Base-by-base conservation (phyloP, 2,113 vertebrate species). In the Prietella phreatophila region DNA sequence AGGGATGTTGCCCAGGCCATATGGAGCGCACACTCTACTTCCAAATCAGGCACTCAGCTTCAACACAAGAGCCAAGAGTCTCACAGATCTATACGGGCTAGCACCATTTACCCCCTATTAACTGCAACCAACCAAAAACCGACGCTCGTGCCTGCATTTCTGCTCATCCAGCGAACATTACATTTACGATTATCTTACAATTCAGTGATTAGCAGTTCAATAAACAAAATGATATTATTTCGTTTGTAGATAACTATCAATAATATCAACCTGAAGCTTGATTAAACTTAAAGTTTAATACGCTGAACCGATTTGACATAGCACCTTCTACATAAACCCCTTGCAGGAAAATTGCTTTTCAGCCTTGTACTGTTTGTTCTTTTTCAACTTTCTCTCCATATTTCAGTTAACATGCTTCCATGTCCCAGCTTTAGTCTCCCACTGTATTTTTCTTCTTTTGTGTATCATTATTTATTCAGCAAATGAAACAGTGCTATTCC, bases 1-100 rank as follows among this genome's bases (percentile, higher is more conserved):
- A 93, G 95, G 91, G 93, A 91, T 89, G 87, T 92, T 93, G 93
- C 76, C 93, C 89, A 92, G 90, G 90, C 93, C 94, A 95, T 95
- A 96, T 95, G 95, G 95, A 92, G 93, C 53, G 92, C 76, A 58
- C 53, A 87, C 80, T 85, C 88, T 89, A 90, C 90, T 95, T 94
- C 94, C 94, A 87, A 95, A 91, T 76, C 89, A 86, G 90, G 90
- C 93, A 89, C 91, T 93, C 94, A 92, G 89, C 88, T 93, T 87
- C 85, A 88, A 61, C 14, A 60, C 42, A 33, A 83, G 61, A 65
- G 81, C 82, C 73, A 83, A 73, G 50, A 87, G 71, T 69, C 88
- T n/a, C 53, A 84, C 82, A 87, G 71, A 84, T 83, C 73, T 84
- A 60, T 56, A 39, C 33, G 60, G 69, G 61, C n/a, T 79, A 65